Base-by-base conservation (phyloP, 2,888 invertebrate genomes). In the Synanthedon formicaeformis region DNA sequence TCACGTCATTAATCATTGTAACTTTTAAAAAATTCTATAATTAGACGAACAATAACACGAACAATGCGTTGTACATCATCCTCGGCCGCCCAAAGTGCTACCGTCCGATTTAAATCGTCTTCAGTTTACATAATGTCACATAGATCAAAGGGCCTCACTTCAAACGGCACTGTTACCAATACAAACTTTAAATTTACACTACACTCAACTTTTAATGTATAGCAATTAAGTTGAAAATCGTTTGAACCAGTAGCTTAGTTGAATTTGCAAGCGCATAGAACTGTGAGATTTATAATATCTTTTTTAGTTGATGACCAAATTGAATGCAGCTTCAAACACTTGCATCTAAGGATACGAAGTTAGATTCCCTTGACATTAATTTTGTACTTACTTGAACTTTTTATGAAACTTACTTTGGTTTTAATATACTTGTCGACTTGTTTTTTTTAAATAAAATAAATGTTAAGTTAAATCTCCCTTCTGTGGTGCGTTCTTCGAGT, bases 81-180 rank as follows among this genome's bases (percentile, higher is more conserved):
- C 61, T 63, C 67, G 56, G 62, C 64, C 63, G 57, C 61, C 64
- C 62, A 66, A 67, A 75, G 76, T 72, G 78, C 75, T 65, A 63
- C 77, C 73, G 60, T 70, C 63, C 67, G 73, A 66, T 63, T 65
- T 77, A 71, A 80, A 81, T 81, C 83, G 81, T 80, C 69, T 66
- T 71, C 72, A 76, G 84, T 80, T 78, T 85, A 84, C 80, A 66
- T 65, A 76, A 78, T 78, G 80, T 79, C 81, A 78, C 73, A 71
- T 69, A 78, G 73, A 82, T 86, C 85, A 86, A 85, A 86, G 83
- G 64, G 62, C 63, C 64, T 71, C 61, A 81, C 78, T 78, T 84
- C 81, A 84, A 82, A 85, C 77, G 70, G 57, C 57, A 66, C 64
- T 68, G 67, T 72, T 71, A 72, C 72, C 65, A 70, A 64, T 61